These are phyloP conservation scores for Meteorus cinctellus DNA, from an alignment of 2,888 invertebrate species.

Conservation along the genomic window DNA sequence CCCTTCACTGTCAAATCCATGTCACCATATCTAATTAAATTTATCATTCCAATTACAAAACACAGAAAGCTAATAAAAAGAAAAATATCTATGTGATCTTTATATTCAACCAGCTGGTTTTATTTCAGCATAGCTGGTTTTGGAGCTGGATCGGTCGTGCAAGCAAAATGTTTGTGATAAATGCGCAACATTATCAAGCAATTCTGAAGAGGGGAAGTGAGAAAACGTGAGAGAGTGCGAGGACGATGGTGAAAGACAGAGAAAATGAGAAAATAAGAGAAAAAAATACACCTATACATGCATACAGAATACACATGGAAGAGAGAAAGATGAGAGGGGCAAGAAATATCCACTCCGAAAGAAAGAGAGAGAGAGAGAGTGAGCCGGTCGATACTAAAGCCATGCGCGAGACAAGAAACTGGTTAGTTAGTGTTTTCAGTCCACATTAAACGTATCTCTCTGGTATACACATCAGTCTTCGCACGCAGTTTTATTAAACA, in stretches of 20 bases:
- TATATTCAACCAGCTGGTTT: neutral
- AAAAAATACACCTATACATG: too few relatives aligned
- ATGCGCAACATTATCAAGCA: neutral
- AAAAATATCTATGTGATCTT: neutral
- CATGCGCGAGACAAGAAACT: conserved; percentile 5
- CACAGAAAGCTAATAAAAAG: too few relatives aligned
- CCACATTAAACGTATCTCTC: conserved; percentile 3
- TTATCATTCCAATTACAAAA: neutral
- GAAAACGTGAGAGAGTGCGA: neutral
- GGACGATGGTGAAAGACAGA: neutral
- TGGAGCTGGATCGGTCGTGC: neutral
- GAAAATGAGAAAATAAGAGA: neutral
- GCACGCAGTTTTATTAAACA: neutral
- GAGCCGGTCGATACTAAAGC: conserved; percentile 36
- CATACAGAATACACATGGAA: too few relatives aligned
- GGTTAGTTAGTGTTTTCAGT: conserved; percentile 20
- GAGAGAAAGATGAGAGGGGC: neutral
- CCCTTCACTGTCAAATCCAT: neutral
- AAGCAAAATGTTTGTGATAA: conserved; percentile 5
- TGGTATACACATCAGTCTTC: neutral
- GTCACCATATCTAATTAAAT: neutral
- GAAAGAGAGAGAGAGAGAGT: neutral
- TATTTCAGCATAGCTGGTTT: neutral
- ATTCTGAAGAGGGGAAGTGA: neutral
- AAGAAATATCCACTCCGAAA: conserved; percentile 36